Evolutionary conservation across 2,888 invertebrate species (phyloP), one percentile per base, ranked within the genome.

Genomic region (Boloria selene): DNA sequence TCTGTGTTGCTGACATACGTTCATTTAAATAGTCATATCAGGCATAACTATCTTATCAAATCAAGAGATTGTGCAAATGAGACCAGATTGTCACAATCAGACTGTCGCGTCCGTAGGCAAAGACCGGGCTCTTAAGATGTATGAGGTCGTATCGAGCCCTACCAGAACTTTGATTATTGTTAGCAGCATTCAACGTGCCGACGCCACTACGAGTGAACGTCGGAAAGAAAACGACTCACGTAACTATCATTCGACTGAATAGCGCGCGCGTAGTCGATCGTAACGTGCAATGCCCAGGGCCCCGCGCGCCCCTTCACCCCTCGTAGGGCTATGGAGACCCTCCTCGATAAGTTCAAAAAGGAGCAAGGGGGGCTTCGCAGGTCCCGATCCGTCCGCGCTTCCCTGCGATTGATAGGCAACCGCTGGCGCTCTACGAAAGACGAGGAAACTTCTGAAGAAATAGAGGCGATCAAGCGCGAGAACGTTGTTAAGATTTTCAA

Each of bases 381-480:
- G 73, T 93, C 95, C 73, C 93, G 94, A 83, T 95, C 95, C 72
- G 95, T 95, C 80, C 93, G 95, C 76, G 94, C 95, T 74, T 95
- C 95, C 73, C 86, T 96, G 74, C 93, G 95, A 73, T 84, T 94
- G 81, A 94, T 96, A 68, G 93, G 94, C 69, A 93, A 93, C 76
- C 94, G 94, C 81, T 93, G 94, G 88, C 93, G 93, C 75, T 84
- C 89, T 55, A 81, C 79, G 63, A 90, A 89, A 70, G 91, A 90
- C 74, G 91, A 89, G 58, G 86, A 86, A 65, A 71, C 83, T 13
- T 70, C 81, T 44, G 87, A 86, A 47, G 83, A 87, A 52, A 77
- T 85, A 26, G 84, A 88, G 49, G 79, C 81, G 47, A 79, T 87
- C 70, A 88, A 88, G 74, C 83, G 80, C 62, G 89, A 82, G 76